A percentile compares a stretch with the other conserved stretches of the same genome.
Evolutionary conservation across 2,797 vertebrate species (phyloP).

Genomic region (Eulemur albifrons): DNA sequence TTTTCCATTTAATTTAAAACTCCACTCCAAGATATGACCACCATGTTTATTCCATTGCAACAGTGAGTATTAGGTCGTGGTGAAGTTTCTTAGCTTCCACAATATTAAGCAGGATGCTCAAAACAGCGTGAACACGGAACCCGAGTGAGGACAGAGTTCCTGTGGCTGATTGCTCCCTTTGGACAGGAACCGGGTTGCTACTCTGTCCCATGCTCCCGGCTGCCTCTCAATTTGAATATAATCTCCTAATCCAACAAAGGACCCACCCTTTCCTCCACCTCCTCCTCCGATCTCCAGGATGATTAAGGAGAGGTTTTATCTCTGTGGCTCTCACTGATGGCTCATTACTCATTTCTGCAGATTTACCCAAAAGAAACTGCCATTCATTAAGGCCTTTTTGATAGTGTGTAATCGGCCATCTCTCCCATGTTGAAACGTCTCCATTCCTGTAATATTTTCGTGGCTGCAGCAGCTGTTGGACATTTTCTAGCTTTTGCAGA

Average conservation of each 20-base stretch:
- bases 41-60: background rate
- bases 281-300: background rate
- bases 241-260: background rate
- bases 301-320: background rate
- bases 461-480: conserved; percentile 32
- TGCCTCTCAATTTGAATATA: background rate
- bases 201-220: background rate
- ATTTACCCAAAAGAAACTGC: background rate
- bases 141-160: background rate
- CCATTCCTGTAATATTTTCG: background rate
- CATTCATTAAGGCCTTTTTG: accelerated
- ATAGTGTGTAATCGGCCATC: background rate
- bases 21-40: background rate
- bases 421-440: background rate
- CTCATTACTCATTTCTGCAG: background rate
- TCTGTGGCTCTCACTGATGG: background rate
- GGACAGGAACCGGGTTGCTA: background rate
- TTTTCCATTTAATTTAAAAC: background rate
- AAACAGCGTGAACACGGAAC: background rate
- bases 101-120: background rate
- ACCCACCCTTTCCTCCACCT: background rate
- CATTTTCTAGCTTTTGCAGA: conserved; percentile 27
- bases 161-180: background rate
- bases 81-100: background rate
- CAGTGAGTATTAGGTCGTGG: accelerated